These are phyloP conservation scores for Lumbricus terrestris DNA, from an alignment of 2,888 invertebrate genomes.

Conservation along the genomic window DNA sequence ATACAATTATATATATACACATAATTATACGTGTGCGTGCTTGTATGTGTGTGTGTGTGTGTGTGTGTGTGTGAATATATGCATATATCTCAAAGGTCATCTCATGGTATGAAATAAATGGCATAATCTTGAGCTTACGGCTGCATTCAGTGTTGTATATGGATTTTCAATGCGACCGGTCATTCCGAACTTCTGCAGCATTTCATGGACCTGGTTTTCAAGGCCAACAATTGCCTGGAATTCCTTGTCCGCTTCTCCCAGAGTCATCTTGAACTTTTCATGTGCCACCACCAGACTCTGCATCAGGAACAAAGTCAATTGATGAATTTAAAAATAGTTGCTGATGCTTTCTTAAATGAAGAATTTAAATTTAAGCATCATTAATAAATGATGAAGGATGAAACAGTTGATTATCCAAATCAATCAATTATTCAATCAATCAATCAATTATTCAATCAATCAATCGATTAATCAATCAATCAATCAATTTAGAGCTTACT, in stretches of 20 bases:
- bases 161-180: constrained; percentile 83
- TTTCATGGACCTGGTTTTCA: constrained; percentile 89
- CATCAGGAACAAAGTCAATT: constrained; percentile 41
- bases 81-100: not conserved
- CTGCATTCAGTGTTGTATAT: constrained; percentile 92
- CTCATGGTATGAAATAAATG: too few species aligned
- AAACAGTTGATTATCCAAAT: not conserved
- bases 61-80: too few species aligned
- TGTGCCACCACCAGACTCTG: constrained; percentile 97
- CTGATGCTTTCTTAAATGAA: not conserved
- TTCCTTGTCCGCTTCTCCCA: constrained; percentile 97
- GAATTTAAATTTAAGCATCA: not conserved
- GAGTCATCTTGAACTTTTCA: constrained; percentile 91
- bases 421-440: not conserved
- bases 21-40: too few species aligned
- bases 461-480: too few species aligned
- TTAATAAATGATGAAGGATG: not conserved
- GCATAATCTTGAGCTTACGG: constrained; percentile 72
- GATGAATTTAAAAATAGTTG: not conserved
- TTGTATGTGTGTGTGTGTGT: too few species aligned
- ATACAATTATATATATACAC: too few species aligned
- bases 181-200: constrained; percentile 88
- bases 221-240: constrained; percentile 91
- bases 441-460: too few species aligned
- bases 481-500: too few species aligned